Conservation (phyloP, 2,888 invertebrate species). For the Cheilosia scutellata region DNA sequence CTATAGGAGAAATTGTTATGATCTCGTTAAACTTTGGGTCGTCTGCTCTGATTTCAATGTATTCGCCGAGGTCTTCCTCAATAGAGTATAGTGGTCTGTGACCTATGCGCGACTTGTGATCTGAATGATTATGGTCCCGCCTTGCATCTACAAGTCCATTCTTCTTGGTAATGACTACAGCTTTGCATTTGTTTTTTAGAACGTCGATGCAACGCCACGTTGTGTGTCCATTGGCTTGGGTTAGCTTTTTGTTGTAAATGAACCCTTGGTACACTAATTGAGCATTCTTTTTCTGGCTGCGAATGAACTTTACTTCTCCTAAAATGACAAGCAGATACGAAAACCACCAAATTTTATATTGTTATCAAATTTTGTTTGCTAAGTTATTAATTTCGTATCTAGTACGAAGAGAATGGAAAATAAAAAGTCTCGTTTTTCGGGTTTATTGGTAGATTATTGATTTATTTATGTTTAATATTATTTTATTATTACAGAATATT, state of each 20-base stretch:
- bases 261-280: slow-evolving; percentile 83
- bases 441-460: slow-evolving; percentile 32
- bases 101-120: slow-evolving; percentile 82
- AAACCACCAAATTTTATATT: slow-evolving; percentile 57
- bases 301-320: slow-evolving; percentile 82
- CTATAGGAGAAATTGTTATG: slow-evolving; percentile 80
- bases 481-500: slow-evolving; percentile 15
- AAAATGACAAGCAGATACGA: slow-evolving; percentile 68
- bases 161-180: slow-evolving; percentile 83
- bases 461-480: slow-evolving; percentile 29
- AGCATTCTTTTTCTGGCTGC: slow-evolving; percentile 84
- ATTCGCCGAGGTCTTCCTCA: slow-evolving; percentile 83
- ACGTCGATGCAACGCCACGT: slow-evolving; percentile 84
- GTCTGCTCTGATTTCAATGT: slow-evolving; percentile 82
- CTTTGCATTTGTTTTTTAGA: slow-evolving; percentile 83
- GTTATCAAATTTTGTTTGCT: slow-evolving; percentile 46
- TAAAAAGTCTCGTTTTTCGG: slow-evolving; percentile 53
- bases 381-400: slow-evolving; percentile 24
- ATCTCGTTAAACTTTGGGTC: slow-evolving; percentile 81
- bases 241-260: slow-evolving; percentile 84
- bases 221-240: slow-evolving; percentile 84
- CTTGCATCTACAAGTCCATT: slow-evolving; percentile 81
- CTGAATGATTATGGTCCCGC: slow-evolving; percentile 82
- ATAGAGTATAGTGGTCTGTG: slow-evolving; percentile 81
- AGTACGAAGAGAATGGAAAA: slow-evolving; percentile 31